Base-by-base conservation (phyloP, 2,113 vertebrate species). In the Chelonoidis abingdonii region DNA sequence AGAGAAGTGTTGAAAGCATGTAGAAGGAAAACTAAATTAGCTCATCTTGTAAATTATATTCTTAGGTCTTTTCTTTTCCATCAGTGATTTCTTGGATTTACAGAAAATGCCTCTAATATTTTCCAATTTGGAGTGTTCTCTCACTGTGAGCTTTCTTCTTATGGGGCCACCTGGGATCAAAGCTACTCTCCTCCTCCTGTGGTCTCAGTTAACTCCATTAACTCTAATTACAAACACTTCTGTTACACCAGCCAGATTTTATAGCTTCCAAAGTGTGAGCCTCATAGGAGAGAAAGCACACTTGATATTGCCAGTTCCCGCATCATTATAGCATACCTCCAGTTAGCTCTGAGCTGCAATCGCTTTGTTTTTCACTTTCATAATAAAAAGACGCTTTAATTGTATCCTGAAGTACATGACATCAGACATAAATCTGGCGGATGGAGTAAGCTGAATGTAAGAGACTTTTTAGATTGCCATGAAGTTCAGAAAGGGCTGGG, bases 151-250 rank as follows among this genome's bases (percentile, higher is more conserved):
- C 29, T 82, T 93, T 94, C 94, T 97, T 96, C 79, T 93, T 95
- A 93, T 84, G 92, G 91, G 69, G 72, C 90, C 95, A 87, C 84
- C 86, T 85, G 94, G 92, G 88, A 95, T 97, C 96, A 97, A 97
- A 98, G 96, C 94, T 87, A 92, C 94, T 96, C 92, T 98, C 22
- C 62, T 90, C 16, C 69, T 90, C 86, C 96, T 97, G 76, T 41
- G 86, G 92, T 91, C 80, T 96, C 52, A 89, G 1, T 44, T 72
- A 56, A 75, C 84, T 91, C 84, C 75, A 93, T 94, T 95, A 89
- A 83, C 84, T 97, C 82, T 86, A 96, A 97, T 88, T 93, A 89
- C 96, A 95, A 97, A 93, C 72, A 94, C 79, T 97, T 95, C 95
- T 93, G 94, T 89, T 97, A 94, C 47, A 90, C 56, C 86, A 92